These are phyloP conservation scores for Otis tarda DNA, from an alignment of 2,113 vertebrate species.

Conservation along the genomic window DNA sequence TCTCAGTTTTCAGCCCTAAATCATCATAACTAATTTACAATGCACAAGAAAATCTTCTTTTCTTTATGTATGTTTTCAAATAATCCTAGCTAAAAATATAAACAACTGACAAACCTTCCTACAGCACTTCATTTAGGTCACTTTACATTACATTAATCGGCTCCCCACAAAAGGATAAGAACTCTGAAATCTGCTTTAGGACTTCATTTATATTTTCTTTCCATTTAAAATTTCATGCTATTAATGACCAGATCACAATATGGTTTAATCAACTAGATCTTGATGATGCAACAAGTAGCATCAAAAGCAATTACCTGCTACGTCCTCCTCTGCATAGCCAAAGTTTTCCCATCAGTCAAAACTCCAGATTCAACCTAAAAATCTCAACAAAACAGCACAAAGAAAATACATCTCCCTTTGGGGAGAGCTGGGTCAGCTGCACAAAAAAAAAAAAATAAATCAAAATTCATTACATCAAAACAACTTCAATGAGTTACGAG, in stretches of 20 bases:
- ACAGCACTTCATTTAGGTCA: not conserved
- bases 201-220: not conserved
- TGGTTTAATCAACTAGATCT: not conserved
- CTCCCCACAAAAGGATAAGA: not conserved
- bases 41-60: not conserved
- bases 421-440: not conserved
- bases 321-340: not conserved
- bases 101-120: not conserved
- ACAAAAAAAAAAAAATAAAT: not conserved
- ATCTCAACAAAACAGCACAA: not conserved
- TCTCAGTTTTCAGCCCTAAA: not conserved
- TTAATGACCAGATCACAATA: not conserved
- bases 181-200: not conserved
- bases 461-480: not conserved
- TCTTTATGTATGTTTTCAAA: not conserved
- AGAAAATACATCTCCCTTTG: not conserved
- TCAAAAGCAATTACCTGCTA: not conserved
- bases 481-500: not conserved
- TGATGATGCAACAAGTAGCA: not conserved
- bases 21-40: not conserved
- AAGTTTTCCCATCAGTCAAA: not conserved
- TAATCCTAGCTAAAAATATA: not conserved
- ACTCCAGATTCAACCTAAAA: not conserved
- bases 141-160: not conserved
- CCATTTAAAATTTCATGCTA: not conserved